Base-by-base conservation (phyloP, 2,797 vertebrate genomes). In the Staurois parvus region DNA sequence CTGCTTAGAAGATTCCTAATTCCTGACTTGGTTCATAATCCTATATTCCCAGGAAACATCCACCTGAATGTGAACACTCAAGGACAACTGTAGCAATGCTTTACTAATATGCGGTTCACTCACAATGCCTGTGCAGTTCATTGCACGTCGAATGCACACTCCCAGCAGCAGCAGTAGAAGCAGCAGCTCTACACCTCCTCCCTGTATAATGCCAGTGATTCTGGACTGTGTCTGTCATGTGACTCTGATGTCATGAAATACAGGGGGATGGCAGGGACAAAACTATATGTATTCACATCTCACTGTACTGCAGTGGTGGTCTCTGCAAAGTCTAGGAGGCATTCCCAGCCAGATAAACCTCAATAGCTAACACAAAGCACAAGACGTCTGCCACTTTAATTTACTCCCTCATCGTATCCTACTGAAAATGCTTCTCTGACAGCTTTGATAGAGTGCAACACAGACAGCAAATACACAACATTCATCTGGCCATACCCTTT, bases 181-280 rank as follows among this genome's bases (percentile, higher is more conserved):
- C 48, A 72, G 75, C 66, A 56, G 9, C 13, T 48, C 45, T 26
- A 8, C 74, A 45, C 69, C 77, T 75, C 84, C 76, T 73, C 76
- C 76, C 34, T 34, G 34, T 64, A 56, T 73, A 66, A 24, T 67
- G 42, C 59, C 78, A 69, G 42, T 9, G 64, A 77, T 32, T 67
- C 64, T 68, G 45, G 42, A 40, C 83, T 30, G 32, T 69, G 78
- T 30, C 64, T 42, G 73, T 81, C 84, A 85, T 76, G 84, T 85
- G 84, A 85, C 84, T 78, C 83, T 66, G 72, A 81, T 81, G 72
- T 76, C 72, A 85, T 28, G 40, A 52, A 2, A 75, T 86, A 86
- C 79, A 72, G 66, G 29, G 72, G 56, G 84, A 1, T 40, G 26
- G 37, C 48, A 28, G 84, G 73, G 64, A 81, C 84, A 86, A 79